Evolutionary conservation across 2,888 invertebrate genomes (phyloP).

Genomic region (Nomada ferruginata): DNA sequence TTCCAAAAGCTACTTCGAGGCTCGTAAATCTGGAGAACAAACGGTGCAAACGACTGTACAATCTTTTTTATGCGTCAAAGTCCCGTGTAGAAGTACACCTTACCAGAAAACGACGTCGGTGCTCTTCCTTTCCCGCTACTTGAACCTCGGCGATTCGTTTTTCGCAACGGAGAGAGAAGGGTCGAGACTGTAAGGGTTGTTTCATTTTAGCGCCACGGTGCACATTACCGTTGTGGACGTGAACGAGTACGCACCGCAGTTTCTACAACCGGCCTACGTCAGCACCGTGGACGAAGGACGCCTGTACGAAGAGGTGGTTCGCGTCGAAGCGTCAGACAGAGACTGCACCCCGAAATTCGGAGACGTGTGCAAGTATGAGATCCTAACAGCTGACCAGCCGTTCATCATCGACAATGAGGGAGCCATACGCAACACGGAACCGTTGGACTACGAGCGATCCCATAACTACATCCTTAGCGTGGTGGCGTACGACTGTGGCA

Average conservation of each 20-base stretch:
- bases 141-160: not conserved
- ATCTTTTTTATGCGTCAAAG: too few relatives aligned
- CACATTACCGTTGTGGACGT: slow-evolving; percentile 98
- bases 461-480: slow-evolving; percentile 98
- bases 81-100: too few relatives aligned
- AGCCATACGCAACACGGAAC: slow-evolving; percentile 96
- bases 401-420: slow-evolving; percentile 97
- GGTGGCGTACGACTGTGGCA: slow-evolving; percentile 98
- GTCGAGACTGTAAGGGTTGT: not conserved
- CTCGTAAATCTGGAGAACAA: too few relatives aligned
- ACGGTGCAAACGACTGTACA: too few relatives aligned
- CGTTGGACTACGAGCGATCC: slow-evolving; percentile 95
- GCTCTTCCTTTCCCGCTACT: not conserved
- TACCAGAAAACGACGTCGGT: too few relatives aligned
- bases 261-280: slow-evolving; percentile 95
- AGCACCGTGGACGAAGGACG: slow-evolving; percentile 96
- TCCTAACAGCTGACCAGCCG: slow-evolving; percentile 95
- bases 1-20: not conserved
- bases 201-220: slow-evolving; percentile 91
- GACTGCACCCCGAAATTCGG: slow-evolving; percentile 98
- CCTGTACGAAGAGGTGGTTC: slow-evolving; percentile 94
- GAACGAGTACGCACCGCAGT: slow-evolving; percentile 97
- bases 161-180: not conserved
- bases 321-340: slow-evolving; percentile 95
- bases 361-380: slow-evolving; percentile 99